Percentiles rank a stretch among this genome's conserved stretches.
These are phyloP conservation scores for Hirudinaria manillensis DNA, from an alignment of 2,888 invertebrate species.

Conservation along the genomic window DNA sequence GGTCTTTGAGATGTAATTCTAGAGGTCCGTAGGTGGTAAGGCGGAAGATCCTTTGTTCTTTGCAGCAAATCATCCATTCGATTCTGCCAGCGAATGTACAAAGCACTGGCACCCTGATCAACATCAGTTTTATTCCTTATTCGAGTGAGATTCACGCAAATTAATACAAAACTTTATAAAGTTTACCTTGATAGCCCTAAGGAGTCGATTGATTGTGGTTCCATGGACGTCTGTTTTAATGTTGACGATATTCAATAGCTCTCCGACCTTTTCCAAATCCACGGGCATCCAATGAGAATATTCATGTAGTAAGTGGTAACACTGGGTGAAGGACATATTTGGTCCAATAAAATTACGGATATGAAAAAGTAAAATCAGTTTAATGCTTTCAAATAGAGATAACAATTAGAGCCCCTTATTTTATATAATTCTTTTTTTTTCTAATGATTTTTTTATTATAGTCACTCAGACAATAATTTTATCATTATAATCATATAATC, in stretches of 20 bases:
- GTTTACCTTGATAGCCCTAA: slow-evolving; percentile 47
- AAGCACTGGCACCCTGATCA: slow-evolving; percentile 46
- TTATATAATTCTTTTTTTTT: too few relatives aligned
- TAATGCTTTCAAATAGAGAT: too few relatives aligned
- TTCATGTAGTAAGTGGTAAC: slow-evolving; percentile 50
- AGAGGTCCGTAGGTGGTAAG: slow-evolving; percentile 45
- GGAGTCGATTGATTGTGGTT: slow-evolving; percentile 45
- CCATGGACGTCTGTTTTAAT: slow-evolving; percentile 37
- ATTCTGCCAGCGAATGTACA: slow-evolving; percentile 51
- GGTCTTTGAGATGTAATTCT: slow-evolving; percentile 44
- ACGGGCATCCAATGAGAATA: slow-evolving; percentile 51
- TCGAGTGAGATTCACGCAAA: neutral
- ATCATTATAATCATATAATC: too few relatives aligned
- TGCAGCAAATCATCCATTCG: slow-evolving; percentile 48
- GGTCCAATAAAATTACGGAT: neutral
- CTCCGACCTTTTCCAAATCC: slow-evolving; percentile 44
- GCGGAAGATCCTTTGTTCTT: slow-evolving; percentile 46
- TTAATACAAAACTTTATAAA: neutral
- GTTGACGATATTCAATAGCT: slow-evolving; percentile 44
- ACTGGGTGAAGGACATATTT: slow-evolving; percentile 41
- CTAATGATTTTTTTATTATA: too few relatives aligned
- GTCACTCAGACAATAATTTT: too few relatives aligned
- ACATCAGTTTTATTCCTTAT: neutral
- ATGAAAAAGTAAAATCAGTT: neutral
- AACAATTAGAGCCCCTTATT: too few relatives aligned